Evolutionary conservation across 2,113 vertebrate genomes (phyloP), one percentile per base, ranked within the genome.

Genomic region (Phalacrocorax carbo): DNA sequence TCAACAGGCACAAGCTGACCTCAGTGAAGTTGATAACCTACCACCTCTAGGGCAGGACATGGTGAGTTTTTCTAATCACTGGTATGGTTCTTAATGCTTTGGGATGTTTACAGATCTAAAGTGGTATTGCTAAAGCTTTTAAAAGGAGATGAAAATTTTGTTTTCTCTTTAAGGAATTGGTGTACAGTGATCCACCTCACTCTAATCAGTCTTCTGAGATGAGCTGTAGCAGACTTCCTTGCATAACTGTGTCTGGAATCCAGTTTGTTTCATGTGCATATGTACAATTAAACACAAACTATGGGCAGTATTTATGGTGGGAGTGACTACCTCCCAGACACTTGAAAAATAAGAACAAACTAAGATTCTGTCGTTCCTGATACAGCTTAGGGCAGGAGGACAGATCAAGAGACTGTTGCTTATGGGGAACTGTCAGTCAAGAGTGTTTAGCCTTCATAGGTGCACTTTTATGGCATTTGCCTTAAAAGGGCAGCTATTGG

Each of bases 41-140:
- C 99, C 99, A 26, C 99, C 99, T 14, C 98, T 99, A 21, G 99
- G 99, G 60, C 99, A 99, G 36, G 99, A 99, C 96, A 98, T 99
- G 99, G 99, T 99, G 94, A 99, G 98, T 95, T n/a, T 26, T 30
- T 58, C 27, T 38, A 0, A 38, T 8, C 11, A 27, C 40, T 48
- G 10, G 2, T 5, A 68, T 5, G 44, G 7, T 18, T 61, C 23
- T 29, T 18, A 23, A 17, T 6, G 2, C 40, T 54, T n/a, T 68
- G 55, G 9, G 16, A 3, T 77, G 21, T 52, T 82, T 68, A 16
- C 44, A 75, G n/a, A 11, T 34, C 10, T 58, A 2, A 79, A 78
- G 30, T 22, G n/a, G 2, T 58, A 23, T 13, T 3, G 3, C 29
- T 44, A 10, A 66, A 79, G 46, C 18, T 88, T 79, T 79, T 54